A percentile compares a stretch with the other conserved stretches of the same genome.
Conservation (phyloP, 1,140 invertebrate species). For the Drosophila persimilis region DNA sequence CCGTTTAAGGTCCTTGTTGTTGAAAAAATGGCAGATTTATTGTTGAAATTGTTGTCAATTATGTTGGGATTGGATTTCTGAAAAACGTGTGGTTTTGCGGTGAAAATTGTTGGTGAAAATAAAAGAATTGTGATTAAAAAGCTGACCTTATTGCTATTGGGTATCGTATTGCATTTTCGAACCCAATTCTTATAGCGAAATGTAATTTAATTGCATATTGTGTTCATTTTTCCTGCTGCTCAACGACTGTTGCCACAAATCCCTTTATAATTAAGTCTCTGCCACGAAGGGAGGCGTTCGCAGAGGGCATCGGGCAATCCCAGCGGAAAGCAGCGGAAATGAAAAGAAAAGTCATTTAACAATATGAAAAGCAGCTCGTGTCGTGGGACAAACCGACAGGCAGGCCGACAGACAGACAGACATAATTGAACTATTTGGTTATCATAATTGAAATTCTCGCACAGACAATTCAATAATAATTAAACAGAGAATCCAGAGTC, state of each 20-base stretch:
- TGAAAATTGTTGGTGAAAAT: too few species aligned
- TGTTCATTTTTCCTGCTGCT: slow-evolving; percentile 28
- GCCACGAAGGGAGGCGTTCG: not conserved
- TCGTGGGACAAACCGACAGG: slow-evolving; percentile 6
- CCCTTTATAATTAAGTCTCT: slow-evolving; percentile 69
- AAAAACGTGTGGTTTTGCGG: too few species aligned
- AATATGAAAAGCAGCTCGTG: slow-evolving; percentile 45
- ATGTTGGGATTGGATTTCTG: too few species aligned
- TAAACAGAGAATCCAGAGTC: slow-evolving; percentile 32
- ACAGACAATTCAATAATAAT: slow-evolving; percentile 80
- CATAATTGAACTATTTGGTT: slow-evolving; percentile 79
- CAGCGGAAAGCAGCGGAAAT: not conserved
- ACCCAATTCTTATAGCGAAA: too few species aligned
- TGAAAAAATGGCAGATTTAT: too few species aligned
- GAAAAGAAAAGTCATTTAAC: slow-evolving; percentile 51
- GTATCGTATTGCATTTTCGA: too few species aligned
- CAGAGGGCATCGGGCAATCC: too few species aligned
- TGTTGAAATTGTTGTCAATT: not conserved
- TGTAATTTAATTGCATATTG: slow-evolving; percentile 53
- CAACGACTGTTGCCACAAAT: slow-evolving; percentile 47
- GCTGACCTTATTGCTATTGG: too few species aligned
- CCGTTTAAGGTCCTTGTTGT: too few species aligned
- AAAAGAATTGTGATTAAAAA: too few species aligned
- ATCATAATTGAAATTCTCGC: slow-evolving; percentile 74
- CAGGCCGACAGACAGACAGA: not conserved